A percentile compares a stretch with the other conserved stretches of the same genome.
Conservation (phyloP, 2,113 vertebrate genomes). For the Hippoglossus stenolepis region DNA sequence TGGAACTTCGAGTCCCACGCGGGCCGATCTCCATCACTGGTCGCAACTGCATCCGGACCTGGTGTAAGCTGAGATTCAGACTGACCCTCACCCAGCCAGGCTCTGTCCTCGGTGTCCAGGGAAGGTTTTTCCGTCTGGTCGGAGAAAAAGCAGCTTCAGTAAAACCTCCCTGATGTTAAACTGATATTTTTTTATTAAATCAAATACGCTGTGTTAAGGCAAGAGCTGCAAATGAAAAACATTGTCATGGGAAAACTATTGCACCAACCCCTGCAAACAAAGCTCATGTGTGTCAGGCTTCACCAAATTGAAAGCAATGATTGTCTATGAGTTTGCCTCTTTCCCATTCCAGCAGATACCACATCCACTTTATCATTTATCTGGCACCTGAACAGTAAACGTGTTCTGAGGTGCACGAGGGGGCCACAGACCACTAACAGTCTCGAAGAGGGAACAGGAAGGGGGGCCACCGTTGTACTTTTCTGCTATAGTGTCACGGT, state of each 20-base stretch:
- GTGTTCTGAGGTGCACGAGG: not conserved
- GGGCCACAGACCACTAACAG: too few relatives aligned
- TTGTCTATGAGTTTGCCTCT: too few relatives aligned
- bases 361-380: too few relatives aligned
- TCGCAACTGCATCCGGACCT: not conserved
- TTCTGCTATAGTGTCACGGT: not conserved
- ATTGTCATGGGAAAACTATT: too few relatives aligned
- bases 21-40: conserved; percentile 76
- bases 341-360: too few relatives aligned
- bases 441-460: not conserved
- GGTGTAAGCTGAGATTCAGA: conserved; percentile 63
- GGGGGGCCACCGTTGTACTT: not conserved
- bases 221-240: too few relatives aligned
- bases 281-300: too few relatives aligned
- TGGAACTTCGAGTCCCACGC: conserved; percentile 98
- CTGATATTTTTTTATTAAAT: too few relatives aligned
- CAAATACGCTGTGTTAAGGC: not conserved
- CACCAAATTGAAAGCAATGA: too few relatives aligned
- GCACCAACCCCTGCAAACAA: too few relatives aligned
- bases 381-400: not conserved
- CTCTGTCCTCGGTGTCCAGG: conserved; percentile 58
- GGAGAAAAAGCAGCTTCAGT: not conserved
- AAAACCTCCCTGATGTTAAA: not conserved
- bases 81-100: conserved; percentile 63
- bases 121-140: conserved; percentile 77